Conservation (phyloP, 2,113 vertebrate species). For the Riparia riparia region DNA sequence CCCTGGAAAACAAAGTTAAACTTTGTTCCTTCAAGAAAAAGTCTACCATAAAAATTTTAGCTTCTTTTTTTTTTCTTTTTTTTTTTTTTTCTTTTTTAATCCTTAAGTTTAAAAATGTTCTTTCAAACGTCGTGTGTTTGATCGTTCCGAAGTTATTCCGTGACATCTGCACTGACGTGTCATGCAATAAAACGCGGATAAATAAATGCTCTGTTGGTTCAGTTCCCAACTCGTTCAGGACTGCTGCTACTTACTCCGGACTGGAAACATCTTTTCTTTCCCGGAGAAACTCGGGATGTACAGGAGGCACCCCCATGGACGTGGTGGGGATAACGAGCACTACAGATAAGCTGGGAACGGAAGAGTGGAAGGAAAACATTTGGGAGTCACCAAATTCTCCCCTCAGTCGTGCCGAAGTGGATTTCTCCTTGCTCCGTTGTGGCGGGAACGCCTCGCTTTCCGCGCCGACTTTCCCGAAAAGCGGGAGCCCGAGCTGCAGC, state of each 20-base stretch:
- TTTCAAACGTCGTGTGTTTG: not conserved
- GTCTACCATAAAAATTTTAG: slow-evolving; percentile 10
- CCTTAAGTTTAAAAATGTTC: slow-evolving; percentile 2
- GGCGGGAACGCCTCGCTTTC: not conserved
- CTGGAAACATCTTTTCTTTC: slow-evolving; percentile 46
- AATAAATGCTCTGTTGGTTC: slow-evolving; percentile 10
- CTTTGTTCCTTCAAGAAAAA: slow-evolving; percentile 60
- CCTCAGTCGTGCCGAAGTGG: not conserved
- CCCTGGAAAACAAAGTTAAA: slow-evolving; percentile 62
- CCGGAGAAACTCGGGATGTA: slow-evolving; percentile 19
- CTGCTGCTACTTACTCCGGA: slow-evolving; percentile 41
- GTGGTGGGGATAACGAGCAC: not conserved
- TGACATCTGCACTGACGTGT: not conserved
- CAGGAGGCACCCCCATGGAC: slow-evolving; percentile 27
- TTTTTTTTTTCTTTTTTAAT: not conserved
- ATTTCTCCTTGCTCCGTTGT: not conserved
- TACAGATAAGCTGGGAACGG: not conserved
- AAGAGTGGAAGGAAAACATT: not conserved
- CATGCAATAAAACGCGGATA: not conserved
- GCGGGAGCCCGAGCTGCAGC: not conserved
- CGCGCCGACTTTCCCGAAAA: not conserved
- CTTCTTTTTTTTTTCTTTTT: not conserved
- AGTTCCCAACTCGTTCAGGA: slow-evolving; percentile 3
- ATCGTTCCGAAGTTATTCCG: not conserved
- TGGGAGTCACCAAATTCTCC: not conserved